Conservation (phyloP, 2,888 invertebrate species). For the Mesorhabditis belari region DNA sequence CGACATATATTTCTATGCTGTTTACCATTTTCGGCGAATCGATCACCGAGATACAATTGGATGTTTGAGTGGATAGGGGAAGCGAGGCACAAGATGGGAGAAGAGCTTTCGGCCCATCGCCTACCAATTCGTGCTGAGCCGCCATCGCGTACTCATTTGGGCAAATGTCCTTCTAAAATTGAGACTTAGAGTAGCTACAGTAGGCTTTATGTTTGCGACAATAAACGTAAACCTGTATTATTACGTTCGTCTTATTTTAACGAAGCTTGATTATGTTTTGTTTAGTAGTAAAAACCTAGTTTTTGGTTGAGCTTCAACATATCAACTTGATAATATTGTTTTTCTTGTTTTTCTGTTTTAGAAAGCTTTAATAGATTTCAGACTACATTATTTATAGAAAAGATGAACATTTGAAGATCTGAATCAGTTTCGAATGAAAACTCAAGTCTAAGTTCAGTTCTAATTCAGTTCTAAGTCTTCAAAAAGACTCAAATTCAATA, state of each 20-base stretch:
- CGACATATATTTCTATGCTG: background rate
- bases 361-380: too few species aligned
- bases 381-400: too few species aligned
- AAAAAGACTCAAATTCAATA: too few species aligned
- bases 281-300: too few species aligned
- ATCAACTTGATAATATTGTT: too few species aligned
- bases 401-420: too few species aligned
- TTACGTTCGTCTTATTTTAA: background rate
- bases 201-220: background rate
- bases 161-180: constrained; percentile 37
- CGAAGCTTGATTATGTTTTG: background rate
- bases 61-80: constrained; percentile 53
- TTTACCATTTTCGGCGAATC: constrained; percentile 55
- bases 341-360: too few species aligned
- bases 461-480: too few species aligned
- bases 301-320: too few species aligned
- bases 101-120: constrained; percentile 61
- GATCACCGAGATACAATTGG: constrained; percentile 63
- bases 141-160: constrained; percentile 48
- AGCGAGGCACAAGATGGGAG: constrained; percentile 44
- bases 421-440: too few species aligned
- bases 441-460: too few species aligned
- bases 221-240: background rate
- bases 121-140: constrained; percentile 64
- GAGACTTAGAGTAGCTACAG: background rate